Evolutionary conservation across 2,797 vertebrate species (phyloP).

Genomic region (Poliocrania exsul): DNA sequence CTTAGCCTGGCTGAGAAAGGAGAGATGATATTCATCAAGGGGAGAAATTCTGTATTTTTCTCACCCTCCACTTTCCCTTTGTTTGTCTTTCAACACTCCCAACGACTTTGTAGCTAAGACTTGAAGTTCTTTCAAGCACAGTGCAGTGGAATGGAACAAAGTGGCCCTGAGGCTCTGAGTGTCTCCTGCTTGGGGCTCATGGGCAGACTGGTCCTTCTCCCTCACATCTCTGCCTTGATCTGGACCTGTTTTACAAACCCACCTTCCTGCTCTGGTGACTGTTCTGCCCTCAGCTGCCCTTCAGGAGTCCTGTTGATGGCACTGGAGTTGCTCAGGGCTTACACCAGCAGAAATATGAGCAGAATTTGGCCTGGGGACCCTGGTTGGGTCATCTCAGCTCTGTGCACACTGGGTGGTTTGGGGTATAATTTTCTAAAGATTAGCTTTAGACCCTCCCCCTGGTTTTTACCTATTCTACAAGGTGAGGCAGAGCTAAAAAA

Average conservation of each 20-base stretch:
- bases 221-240: background rate
- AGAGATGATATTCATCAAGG: background rate
- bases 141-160: background rate
- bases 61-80: background rate
- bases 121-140: background rate
- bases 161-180: background rate
- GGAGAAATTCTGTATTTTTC: background rate
- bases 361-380: background rate
- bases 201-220: background rate
- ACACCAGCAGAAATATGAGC: background rate
- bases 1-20: background rate
- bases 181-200: background rate
- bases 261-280: background rate
- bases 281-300: background rate
- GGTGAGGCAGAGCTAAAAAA: background rate
- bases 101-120: background rate
- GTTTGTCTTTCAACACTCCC: background rate
- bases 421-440: background rate
- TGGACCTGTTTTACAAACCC: background rate
- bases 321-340: background rate
- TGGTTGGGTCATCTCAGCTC: background rate
- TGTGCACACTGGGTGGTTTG: rapidly evolving
- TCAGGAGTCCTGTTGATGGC: background rate
- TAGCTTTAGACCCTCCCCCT: background rate
- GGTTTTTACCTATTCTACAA: background rate